Base-by-base conservation (phyloP, 2,888 invertebrate genomes). In the Mechanitis messenoides region DNA sequence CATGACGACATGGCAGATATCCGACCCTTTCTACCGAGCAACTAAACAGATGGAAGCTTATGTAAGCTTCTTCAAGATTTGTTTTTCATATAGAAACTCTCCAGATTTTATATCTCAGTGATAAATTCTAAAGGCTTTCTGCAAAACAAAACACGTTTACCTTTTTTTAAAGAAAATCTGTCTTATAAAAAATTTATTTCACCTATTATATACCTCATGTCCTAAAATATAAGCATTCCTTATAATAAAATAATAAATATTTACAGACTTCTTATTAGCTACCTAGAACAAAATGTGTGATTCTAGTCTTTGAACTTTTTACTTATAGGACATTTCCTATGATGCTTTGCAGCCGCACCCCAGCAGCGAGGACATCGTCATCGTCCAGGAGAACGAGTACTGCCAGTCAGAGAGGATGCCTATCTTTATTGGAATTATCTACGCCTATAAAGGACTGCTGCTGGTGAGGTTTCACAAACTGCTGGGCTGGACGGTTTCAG, bases 391-490 rank as follows among this genome's bases (percentile, higher is more conserved):
- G 79, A 96, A 98, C 76, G 99, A 99, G 81, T 98, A 97, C 82
- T 99, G 99, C 83, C 95, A 97, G 79, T 98, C 98, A 63, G 94
- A 96, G 73, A 92, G 96, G 74, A 98, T 98, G 95, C 96, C 97
- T 20, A 95, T 98, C 66, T 99, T 98, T 85, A 95, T 99, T 63
- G 97, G 97, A 59, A 93, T 96, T 68, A 97, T 99, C 74, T 99
- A 98, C 85, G 98, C 97, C n/a, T 98, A 98, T 83, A 99, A 99
- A 84, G 99, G 99, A 64, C 91, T 99, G 55, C 89, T 99, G 42
- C 93, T 99, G 96, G 99, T 98, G 87, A 56, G 64, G 47, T 47
- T 3, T 31, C 6, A 50, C 42, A 9, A 3, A 42, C 9, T 42
- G 6, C 42, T 20, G 20, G 20, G 11, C 42, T 7, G 7, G 42